A percentile compares a stretch with the other conserved stretches of the same genome.
Conservation (phyloP, 30 jellyfish, hydroid and myxozoan genomes). For the Mastigias papua region DNA sequence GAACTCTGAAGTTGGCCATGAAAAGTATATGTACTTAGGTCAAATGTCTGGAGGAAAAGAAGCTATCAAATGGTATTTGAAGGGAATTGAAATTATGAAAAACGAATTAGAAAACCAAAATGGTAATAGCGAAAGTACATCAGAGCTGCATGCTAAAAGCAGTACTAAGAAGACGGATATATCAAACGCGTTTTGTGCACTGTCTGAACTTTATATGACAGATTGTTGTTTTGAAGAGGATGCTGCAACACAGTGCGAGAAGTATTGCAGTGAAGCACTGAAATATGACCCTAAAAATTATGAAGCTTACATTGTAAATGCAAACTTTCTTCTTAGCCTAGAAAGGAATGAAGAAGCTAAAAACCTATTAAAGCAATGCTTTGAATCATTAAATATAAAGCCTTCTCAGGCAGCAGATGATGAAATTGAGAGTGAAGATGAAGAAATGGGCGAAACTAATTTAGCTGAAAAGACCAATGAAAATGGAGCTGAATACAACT, state of each 20-base stretch:
- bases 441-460: not conserved
- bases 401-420: not conserved
- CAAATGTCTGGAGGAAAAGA: conserved; percentile 89
- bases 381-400: conserved; percentile 61
- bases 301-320: conserved; percentile 86
- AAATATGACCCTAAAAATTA: conserved; percentile 64
- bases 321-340: conserved; percentile 77
- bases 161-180: conserved; percentile 39
- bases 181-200: conserved; percentile 90
- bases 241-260: conserved; percentile 86
- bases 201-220: conserved; percentile 95
- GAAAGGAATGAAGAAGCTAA: conserved; percentile 83
- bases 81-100: conserved; percentile 89
- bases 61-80: conserved; percentile 84
- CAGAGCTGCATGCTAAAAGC: not conserved
- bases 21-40: conserved; percentile 94
- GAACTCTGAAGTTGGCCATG: conserved; percentile 85
- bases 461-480: not conserved
- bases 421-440: conserved; percentile 25
- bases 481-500: not conserved
- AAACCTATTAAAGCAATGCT: conserved; percentile 35
- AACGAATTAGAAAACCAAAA: conserved; percentile 8
- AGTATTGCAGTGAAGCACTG: conserved; percentile 84
- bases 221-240: conserved; percentile 91
- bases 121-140: not conserved